Evolutionary conservation across 2,797 vertebrate species (phyloP).

Genomic region (Sebastes taczanowskii): DNA sequence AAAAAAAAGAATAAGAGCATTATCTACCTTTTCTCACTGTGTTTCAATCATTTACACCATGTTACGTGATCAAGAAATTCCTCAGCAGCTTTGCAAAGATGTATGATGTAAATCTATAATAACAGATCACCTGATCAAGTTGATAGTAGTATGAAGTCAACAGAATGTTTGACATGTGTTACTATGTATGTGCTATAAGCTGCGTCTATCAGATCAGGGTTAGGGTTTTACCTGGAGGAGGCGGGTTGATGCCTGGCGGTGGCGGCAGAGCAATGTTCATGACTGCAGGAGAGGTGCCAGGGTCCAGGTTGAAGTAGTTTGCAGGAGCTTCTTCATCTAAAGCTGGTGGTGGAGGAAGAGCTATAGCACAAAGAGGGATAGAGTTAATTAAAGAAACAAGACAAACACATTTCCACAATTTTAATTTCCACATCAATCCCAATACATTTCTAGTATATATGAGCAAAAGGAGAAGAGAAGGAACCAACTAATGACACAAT

Average conservation of each 20-base stretch:
- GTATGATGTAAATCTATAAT: not conserved
- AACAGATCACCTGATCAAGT: not conserved
- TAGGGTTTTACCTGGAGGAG: slow-evolving; percentile 87
- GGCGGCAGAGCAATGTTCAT: slow-evolving; percentile 95
- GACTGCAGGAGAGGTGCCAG: slow-evolving; percentile 89
- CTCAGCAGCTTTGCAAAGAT: too few relatives aligned
- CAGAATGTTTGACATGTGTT: not conserved
- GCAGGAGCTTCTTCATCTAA: slow-evolving; percentile 93
- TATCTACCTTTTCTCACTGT: not conserved
- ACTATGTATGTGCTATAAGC: not conserved
- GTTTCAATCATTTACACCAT: not conserved
- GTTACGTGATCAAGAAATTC: not conserved
- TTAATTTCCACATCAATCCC: not conserved
- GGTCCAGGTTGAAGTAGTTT: slow-evolving; percentile 97
- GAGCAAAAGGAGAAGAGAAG: not conserved
- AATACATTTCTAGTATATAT: not conserved
- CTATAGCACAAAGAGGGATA: slow-evolving; percentile 69
- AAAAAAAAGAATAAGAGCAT: not conserved
- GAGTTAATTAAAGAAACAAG: not conserved
- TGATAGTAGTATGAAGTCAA: not conserved
- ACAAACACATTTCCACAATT: not conserved
- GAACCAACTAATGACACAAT: not conserved
- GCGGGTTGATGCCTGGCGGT: slow-evolving; percentile 94
- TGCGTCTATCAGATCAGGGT: not conserved
- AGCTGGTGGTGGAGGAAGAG: slow-evolving; percentile 92